A percentile compares a stretch with the other conserved stretches of the same genome.
Conservation (phyloP, 2,888 invertebrate genomes). For the Amblyteles armatorius region DNA sequence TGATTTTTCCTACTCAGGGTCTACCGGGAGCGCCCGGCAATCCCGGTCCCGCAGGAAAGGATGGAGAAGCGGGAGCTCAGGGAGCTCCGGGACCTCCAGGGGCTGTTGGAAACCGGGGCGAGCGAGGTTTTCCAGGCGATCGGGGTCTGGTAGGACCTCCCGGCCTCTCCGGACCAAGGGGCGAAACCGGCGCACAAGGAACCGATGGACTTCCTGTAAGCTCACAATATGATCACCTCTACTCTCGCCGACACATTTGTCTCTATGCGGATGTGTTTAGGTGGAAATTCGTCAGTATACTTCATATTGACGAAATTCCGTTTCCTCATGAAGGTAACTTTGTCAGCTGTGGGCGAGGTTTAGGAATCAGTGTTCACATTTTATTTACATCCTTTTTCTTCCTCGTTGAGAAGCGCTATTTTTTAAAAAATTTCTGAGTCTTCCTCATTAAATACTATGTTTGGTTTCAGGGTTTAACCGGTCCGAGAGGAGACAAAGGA, state of each 20-base stretch:
- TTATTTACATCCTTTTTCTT: no score
- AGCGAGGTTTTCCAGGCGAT: conserved; percentile 91
- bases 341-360: no score
- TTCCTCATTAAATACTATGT: not conserved
- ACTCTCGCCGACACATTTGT: not conserved
- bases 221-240: conserved; percentile 37
- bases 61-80: conserved; percentile 91
- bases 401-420: no score
- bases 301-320: no score
- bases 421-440: no score
- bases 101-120: conserved; percentile 86
- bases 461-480: conserved; percentile 87
- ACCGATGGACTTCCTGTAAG: conserved; percentile 89
- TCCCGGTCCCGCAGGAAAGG: conserved; percentile 92
- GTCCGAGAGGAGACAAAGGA: conserved; percentile 89
- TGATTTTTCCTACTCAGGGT: conserved; percentile 37
- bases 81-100: conserved; percentile 88
- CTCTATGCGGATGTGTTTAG: not conserved
- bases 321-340: not conserved
- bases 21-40: conserved; percentile 85
- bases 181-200: conserved; percentile 89
- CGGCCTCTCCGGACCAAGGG: conserved; percentile 88
- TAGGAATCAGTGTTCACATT: no score
- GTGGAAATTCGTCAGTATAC: no score
- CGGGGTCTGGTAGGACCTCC: conserved; percentile 89